A percentile compares a stretch with the other conserved stretches of the same genome.
phyloP scores from a whole-genome alignment of 2,113 vertebrate genomes.

The Callocephalon fimbriatum region DNA sequence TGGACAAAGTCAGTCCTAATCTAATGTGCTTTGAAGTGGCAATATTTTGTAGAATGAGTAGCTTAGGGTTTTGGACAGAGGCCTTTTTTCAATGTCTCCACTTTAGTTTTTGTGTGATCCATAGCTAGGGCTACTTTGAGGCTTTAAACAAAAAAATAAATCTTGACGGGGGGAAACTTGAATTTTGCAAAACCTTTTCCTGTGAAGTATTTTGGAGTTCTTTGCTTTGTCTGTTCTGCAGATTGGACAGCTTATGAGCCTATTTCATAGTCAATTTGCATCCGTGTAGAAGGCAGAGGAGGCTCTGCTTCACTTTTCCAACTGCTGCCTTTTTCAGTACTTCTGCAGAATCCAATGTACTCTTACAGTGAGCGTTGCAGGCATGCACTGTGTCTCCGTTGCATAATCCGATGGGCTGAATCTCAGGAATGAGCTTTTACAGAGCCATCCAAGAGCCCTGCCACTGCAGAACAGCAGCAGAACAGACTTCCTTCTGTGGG shows the following conservation, averaged over 20 bases:
- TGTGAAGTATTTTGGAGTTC: not conserved
- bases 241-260: not conserved
- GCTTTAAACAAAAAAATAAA: not conserved
- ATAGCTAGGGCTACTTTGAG: not conserved
- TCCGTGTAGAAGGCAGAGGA: not conserved
- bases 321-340: not conserved
- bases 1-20: not conserved
- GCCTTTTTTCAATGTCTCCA: not conserved
- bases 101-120: not conserved
- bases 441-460: not conserved
- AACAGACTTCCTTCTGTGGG: not conserved
- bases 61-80: not conserved
- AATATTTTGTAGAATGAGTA: not conserved
- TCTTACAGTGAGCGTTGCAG: accelerated
- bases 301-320: not conserved
- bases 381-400: accelerated
- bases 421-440: not conserved
- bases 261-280: accelerated
- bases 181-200: not conserved
- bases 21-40: not conserved
- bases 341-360: not conserved
- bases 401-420: not conserved
- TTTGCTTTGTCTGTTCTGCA: not conserved
- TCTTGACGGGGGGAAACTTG: not conserved
- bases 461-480: not conserved